Conservation (phyloP, 37 sponge, comb jelly and placozoan genomes). For the Sycon ciliatum region DNA sequence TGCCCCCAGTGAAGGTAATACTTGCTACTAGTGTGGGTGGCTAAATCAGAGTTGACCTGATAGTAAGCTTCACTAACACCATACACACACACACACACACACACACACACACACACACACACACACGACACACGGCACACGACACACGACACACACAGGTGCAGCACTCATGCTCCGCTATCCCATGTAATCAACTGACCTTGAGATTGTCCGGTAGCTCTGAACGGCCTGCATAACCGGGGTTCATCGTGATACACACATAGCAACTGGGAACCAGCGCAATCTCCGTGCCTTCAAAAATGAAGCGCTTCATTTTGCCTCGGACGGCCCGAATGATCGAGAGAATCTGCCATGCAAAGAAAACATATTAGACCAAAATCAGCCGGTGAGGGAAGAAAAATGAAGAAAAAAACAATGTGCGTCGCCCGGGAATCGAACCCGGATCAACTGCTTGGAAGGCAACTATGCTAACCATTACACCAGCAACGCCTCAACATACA, state of each 20-base stretch:
- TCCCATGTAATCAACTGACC: conserved; percentile 24
- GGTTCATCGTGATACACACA: conserved; percentile 98
- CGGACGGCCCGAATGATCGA: conserved; percentile 90
- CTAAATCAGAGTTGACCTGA: too few species aligned
- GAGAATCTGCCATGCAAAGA: conserved; percentile 61
- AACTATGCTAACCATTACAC: too few species aligned
- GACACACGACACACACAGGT: too few species aligned
- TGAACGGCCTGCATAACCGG: conserved; percentile 97
- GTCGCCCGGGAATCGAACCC: too few species aligned
- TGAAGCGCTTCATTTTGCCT: conserved; percentile 61
- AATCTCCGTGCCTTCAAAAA: conserved; percentile 90
- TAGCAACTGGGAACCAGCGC: conserved; percentile 77
- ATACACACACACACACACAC: too few species aligned
- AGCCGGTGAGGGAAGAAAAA: background rate
- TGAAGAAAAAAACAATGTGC: background rate
- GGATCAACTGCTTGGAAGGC: too few species aligned
- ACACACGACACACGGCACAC: too few species aligned
- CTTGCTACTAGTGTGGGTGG: too few species aligned
- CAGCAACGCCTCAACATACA: too few species aligned
- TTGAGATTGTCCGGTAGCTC: conserved; percentile 98
- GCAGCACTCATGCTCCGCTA: background rate
- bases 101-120: too few species aligned
- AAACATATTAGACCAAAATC: background rate
- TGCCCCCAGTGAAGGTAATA: too few species aligned
- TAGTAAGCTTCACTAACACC: too few species aligned